These are phyloP conservation scores for Ibycter americanus DNA, from an alignment of 2,797 vertebrate species.

Conservation along the genomic window DNA sequence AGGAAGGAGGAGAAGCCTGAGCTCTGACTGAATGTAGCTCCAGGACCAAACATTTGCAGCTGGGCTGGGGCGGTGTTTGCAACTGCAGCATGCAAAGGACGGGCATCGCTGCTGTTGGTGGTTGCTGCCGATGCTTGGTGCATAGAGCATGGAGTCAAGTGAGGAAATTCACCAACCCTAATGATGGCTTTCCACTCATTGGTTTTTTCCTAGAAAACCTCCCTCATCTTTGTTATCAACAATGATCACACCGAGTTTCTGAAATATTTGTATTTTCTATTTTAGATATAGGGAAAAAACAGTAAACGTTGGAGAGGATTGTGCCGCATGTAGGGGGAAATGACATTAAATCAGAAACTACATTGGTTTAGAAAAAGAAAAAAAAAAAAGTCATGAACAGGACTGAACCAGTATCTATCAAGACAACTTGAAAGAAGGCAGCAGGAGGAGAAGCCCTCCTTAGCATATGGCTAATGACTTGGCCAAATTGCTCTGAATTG, in stretches of 20 bases:
- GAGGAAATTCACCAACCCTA: neutral
- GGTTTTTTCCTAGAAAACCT: neutral
- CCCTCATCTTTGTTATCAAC: neutral
- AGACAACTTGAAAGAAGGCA: neutral
- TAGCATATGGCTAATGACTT: neutral
- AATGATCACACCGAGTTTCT: neutral
- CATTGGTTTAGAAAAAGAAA: neutral
- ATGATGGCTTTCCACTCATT: fast-evolving
- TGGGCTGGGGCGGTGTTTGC: neutral
- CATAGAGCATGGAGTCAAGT: neutral
- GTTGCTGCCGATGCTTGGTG: neutral
- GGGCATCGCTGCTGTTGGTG: fast-evolving
- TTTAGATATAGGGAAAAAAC: neutral
- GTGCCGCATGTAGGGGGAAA: fast-evolving
- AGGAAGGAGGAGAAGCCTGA: neutral
- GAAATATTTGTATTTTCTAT: neutral
- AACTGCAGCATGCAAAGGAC: neutral
- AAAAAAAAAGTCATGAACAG: neutral
- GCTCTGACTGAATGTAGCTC: neutral
- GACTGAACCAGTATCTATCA: neutral
- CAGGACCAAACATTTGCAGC: neutral
- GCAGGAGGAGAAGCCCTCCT: neutral
- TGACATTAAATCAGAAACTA: neutral
- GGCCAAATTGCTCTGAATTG: neutral
- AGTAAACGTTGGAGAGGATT: neutral